Evolutionary conservation across 2,113 vertebrate genomes (phyloP).

Genomic region (Okapia johnstoni): DNA sequence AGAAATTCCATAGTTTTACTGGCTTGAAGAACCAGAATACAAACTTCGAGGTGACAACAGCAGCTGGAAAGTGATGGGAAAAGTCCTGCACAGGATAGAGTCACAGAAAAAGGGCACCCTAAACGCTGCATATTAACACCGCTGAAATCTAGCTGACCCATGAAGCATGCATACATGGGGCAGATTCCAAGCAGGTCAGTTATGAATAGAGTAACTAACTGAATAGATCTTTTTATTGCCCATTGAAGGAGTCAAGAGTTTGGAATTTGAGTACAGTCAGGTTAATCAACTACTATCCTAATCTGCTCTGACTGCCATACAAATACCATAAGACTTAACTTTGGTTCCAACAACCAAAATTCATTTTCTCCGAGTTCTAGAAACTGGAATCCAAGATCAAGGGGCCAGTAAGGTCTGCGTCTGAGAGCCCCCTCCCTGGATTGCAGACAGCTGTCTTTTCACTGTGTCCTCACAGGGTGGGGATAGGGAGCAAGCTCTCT

Average conservation of each 20-base stretch:
- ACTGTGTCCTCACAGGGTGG: not conserved
- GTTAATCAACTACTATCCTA: not conserved
- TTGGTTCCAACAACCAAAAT: not conserved
- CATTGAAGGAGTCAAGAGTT: not conserved
- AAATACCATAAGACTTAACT: not conserved
- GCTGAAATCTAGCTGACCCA: not conserved
- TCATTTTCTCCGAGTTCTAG: not conserved
- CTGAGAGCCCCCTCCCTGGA: not conserved
- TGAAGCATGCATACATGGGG: not conserved
- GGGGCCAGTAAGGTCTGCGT: not conserved
- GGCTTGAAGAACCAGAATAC: not conserved
- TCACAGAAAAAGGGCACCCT: not conserved
- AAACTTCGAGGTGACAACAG: not conserved
- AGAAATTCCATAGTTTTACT: not conserved
- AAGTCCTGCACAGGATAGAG: not conserved
- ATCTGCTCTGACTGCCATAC: not conserved
- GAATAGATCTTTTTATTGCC: not conserved
- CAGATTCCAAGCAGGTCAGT: not conserved
- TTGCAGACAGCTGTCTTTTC: not conserved
- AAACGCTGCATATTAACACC: not conserved
- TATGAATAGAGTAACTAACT: conserved; percentile 7
- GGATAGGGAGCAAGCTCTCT: not conserved
- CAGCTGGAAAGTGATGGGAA: not conserved
- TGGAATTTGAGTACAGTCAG: not conserved
- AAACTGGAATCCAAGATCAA: not conserved